Evolutionary conservation across 2,113 vertebrate species (phyloP).

Genomic region (Caloenas nicobarica): DNA sequence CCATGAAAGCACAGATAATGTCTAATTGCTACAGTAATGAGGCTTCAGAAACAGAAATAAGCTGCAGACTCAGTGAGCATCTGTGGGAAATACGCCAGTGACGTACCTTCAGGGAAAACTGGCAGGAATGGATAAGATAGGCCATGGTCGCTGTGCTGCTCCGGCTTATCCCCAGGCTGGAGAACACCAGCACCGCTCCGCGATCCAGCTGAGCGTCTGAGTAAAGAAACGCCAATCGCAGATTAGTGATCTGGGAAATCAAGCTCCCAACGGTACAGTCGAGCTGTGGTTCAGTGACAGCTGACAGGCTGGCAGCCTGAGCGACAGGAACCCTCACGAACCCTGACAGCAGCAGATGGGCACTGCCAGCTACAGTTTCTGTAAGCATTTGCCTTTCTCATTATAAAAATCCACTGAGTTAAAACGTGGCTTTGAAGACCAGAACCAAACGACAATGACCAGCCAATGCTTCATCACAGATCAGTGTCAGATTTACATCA

Average conservation of each 20-base stretch:
- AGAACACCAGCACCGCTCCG: constrained; percentile 78
- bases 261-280: neutral
- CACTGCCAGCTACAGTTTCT: neutral
- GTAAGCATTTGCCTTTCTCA: neutral
- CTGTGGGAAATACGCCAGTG: neutral
- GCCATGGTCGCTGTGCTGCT: constrained; percentile 78
- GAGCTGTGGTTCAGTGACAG: neutral
- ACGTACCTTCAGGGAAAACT: constrained; percentile 80
- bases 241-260: neutral
- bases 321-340: neutral
- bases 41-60: neutral
- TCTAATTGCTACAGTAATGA: neutral
- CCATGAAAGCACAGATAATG: neutral
- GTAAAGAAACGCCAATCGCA: constrained; percentile 1
- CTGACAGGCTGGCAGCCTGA: neutral
- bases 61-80: neutral
- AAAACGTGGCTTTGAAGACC: neutral
- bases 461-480: neutral
- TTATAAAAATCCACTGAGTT: neutral
- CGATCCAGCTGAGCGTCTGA: constrained; percentile 58
- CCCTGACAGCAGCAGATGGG: constrained; percentile 25
- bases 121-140: constrained; percentile 79
- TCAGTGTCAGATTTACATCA: neutral
- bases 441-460: neutral
- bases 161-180: constrained; percentile 81